These are phyloP conservation scores for Panagrolaimus sp. DNA, from an alignment of 1,140 invertebrate genomes.

Conservation along the genomic window DNA sequence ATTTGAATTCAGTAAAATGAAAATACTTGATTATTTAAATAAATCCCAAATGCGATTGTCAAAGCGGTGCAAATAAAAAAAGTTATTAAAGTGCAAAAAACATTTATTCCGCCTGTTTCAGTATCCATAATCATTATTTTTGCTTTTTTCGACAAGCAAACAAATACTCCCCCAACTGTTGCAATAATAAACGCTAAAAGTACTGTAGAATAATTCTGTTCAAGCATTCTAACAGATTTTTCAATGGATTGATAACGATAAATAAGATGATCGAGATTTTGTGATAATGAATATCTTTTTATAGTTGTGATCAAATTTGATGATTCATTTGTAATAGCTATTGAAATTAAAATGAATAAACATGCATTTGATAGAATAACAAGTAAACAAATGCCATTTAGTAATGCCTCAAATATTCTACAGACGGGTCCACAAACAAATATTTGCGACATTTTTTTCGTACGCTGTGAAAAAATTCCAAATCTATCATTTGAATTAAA, in stretches of 20 bases:
- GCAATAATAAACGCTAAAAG: background rate
- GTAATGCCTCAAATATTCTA: background rate
- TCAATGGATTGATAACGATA: slow-evolving; percentile 9
- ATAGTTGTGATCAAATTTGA: background rate
- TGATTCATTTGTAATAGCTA: background rate
- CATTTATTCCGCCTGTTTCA: background rate
- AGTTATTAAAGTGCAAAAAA: background rate
- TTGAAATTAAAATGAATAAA: background rate
- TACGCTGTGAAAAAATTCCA: background rate
- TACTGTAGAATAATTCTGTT: background rate
- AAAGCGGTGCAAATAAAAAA: background rate
- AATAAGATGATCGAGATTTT: background rate
- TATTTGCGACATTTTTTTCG: background rate
- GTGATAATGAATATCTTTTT: background rate
- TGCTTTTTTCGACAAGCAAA: background rate
- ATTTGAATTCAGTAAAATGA: background rate
- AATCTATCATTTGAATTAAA: slow-evolving; percentile 1
- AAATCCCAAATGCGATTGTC: background rate
- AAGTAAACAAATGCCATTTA: background rate
- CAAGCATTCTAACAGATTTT: background rate
- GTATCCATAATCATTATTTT: slow-evolving; percentile 1
- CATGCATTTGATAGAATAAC: background rate
- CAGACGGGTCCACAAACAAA: background rate
- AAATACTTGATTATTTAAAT: background rate
- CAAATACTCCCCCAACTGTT: background rate